Percentiles rank a stretch among this genome's conserved stretches.
phyloP scores from a whole-genome alignment of 2,113 vertebrate genomes.

The Herpailurus yagouaroundi region DNA sequence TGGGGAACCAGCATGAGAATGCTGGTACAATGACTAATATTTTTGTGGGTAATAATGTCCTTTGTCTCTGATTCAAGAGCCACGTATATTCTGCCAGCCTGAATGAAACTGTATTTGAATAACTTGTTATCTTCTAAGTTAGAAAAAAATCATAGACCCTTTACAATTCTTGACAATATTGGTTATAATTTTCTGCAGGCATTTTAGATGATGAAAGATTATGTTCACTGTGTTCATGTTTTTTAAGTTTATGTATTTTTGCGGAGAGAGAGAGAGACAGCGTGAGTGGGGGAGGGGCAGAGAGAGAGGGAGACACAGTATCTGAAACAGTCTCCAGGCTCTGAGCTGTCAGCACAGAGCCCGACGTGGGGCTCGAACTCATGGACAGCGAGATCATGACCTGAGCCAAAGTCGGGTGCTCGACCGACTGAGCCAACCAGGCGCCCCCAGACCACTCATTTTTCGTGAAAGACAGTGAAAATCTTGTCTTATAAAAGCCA shows the following conservation, averaged over 20 bases:
- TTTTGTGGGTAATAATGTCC: neutral
- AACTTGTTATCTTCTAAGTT: neutral
- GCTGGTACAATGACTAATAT: neutral
- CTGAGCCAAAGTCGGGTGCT: too few relatives aligned
- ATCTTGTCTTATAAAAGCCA: neutral
- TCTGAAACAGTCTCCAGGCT: too few relatives aligned
- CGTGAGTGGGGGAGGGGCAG: too few relatives aligned
- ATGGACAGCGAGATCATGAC: too few relatives aligned
- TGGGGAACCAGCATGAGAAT: neutral
- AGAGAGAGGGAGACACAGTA: too few relatives aligned
- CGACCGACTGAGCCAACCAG: too few relatives aligned
- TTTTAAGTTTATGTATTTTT: too few relatives aligned
- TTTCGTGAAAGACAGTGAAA: neutral
- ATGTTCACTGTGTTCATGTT: neutral
- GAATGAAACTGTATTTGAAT: neutral
- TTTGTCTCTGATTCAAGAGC: neutral
- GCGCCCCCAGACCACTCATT: neutral
- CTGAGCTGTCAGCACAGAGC: too few relatives aligned
- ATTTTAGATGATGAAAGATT: neutral
- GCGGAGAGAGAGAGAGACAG: too few relatives aligned
- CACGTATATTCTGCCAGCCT: neutral
- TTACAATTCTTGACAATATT: neutral
- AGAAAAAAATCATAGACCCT: neutral
- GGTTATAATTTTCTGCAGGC: neutral
- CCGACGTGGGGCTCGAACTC: too few relatives aligned